phyloP scores from a whole-genome alignment of 2,888 invertebrate genomes.

The Abscondita cerata region DNA sequence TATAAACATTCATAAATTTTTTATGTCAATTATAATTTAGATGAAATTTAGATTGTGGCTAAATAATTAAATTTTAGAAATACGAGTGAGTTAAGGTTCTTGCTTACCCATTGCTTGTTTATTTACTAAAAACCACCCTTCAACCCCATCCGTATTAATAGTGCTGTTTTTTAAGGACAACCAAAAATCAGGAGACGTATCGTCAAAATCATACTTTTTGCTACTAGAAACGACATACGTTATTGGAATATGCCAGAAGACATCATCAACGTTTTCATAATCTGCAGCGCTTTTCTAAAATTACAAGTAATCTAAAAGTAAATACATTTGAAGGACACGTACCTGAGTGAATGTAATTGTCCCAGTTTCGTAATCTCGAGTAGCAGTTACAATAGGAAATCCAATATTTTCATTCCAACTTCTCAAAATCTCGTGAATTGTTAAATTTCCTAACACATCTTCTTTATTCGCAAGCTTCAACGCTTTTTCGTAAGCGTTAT shows the following conservation, averaged over 20 bases:
- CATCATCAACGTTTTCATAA: not conserved
- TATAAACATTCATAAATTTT: too few species aligned
- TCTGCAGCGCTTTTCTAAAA: not conserved
- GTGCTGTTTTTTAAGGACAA: conserved; percentile 8
- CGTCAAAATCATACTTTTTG: not conserved
- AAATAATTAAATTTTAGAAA: too few species aligned
- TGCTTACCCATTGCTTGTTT: conserved; percentile 24
- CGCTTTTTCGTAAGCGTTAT: conserved; percentile 43
- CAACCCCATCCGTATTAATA: conserved; percentile 7
- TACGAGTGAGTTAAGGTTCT: too few species aligned
- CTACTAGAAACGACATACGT: conserved; percentile 8
- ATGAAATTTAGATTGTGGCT: too few species aligned
- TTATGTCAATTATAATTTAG: too few species aligned
- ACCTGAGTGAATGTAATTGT: conserved; percentile 17
- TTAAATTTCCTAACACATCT: conserved; percentile 10
- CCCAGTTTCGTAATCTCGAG: conserved; percentile 19
- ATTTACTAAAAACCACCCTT: conserved; percentile 23
- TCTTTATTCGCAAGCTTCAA: conserved; percentile 26
- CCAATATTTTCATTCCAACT: conserved; percentile 24
- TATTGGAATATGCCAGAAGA: conserved; percentile 21
- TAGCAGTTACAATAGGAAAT: conserved; percentile 31
- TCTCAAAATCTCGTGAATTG: conserved; percentile 5
- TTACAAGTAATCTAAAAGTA: not conserved
- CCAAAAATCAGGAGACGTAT: conserved; percentile 20
- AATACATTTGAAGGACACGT: not conserved